A percentile compares a stretch with the other conserved stretches of the same genome.
phyloP scores from a whole-genome alignment of 2,888 invertebrate species.

The Parascotia fuliginaria region DNA sequence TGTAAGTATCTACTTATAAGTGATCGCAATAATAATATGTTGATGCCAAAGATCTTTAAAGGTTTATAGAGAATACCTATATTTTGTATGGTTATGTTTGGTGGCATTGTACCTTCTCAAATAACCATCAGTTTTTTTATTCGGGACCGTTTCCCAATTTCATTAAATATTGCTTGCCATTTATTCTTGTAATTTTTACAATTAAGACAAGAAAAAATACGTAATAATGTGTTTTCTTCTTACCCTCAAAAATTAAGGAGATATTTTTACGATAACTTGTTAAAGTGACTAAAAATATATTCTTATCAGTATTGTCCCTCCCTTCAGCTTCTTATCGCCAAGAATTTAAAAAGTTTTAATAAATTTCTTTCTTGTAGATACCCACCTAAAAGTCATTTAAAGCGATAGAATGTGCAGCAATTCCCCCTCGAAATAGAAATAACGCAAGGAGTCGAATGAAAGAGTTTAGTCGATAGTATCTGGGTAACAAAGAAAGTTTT shows the following conservation, averaged over 20 bases:
- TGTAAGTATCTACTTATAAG: too few species aligned
- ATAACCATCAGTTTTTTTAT: too few species aligned
- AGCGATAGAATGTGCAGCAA: constrained; percentile 40
- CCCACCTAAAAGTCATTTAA: constrained; percentile 41
- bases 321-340: constrained; percentile 47
- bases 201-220: not conserved
- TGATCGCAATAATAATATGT: too few species aligned
- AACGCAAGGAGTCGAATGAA: constrained; percentile 59
- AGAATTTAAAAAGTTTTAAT: constrained; percentile 61
- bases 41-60: too few species aligned
- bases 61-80: too few species aligned
- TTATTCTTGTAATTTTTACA: too few species aligned
- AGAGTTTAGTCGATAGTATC: constrained; percentile 77
- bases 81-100: too few species aligned
- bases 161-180: too few species aligned
- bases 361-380: constrained; percentile 35
- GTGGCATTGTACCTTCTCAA: too few species aligned
- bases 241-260: not conserved
- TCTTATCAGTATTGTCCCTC: constrained; percentile 27
- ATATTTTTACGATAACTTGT: constrained; percentile 1
- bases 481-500: constrained; percentile 84
- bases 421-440: constrained; percentile 57
- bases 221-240: not conserved
- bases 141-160: too few species aligned
- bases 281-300: constrained; percentile 16